Evolutionary conservation across 2,888 invertebrate genomes (phyloP), one percentile per base, ranked within the genome.

Genomic region (Cephus rjabovi): DNA sequence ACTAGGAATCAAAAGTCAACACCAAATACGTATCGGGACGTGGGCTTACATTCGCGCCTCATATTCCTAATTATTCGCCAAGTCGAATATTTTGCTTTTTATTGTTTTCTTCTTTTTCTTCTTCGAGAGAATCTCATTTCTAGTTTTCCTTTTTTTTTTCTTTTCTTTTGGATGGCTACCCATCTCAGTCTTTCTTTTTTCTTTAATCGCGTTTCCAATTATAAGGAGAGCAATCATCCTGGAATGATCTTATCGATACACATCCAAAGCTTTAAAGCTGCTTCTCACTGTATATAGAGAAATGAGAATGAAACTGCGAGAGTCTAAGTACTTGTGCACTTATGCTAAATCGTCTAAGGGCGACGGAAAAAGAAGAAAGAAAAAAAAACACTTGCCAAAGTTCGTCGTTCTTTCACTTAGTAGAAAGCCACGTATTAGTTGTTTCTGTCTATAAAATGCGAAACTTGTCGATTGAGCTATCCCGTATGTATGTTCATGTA

Each of bases 1-100:
- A 81, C 78, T 86, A 82, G 75, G 82, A 86, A 86, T 86, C 86
- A 86, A 86, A 86, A 83, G 81, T 83, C 83, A 82, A 86, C 86
- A 86, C 86, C 86, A 86, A 86, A 86, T 86, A 34, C 4, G 15
- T 23, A 85, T 82, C 76, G 83, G 81, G 80, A 75, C 76, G 76
- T 77, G 3, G 77, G 82, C 77, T 77, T 71, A 40, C 0, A 40
- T 40, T 23, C 23, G 56, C 56, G 56, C 56, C 23, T 23, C 23
- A 56, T 56, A 56, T 56, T 56, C 9, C 23, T 56, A 56, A 56
- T 23, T 40, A 40, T 15, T 40, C 6, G 40, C 6, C 15, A 40
- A 40, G 15, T 9, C 23, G 23, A 75, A 80, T 76, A 81, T 79
- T 80, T 84, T 83, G 83, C 81, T 81, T 80, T 81, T 78, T 84